Conservation (phyloP, 37 sponge, comb jelly and placozoan species). For the Agelas oroides region DNA sequence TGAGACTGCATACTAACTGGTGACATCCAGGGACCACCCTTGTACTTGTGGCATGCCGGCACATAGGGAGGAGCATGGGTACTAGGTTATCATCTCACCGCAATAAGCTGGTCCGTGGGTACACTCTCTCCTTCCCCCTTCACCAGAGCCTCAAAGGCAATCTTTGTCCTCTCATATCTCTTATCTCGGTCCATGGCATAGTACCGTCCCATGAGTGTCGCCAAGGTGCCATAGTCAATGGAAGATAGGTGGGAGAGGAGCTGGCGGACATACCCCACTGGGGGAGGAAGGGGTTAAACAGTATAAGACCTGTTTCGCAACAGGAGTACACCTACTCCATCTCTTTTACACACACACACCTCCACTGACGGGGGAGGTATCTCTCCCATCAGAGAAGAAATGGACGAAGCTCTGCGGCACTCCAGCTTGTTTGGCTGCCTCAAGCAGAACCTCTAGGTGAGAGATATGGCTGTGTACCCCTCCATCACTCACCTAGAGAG, state of each 20-base stretch:
- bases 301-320: neutral
- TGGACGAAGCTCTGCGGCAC: conserved; percentile 86
- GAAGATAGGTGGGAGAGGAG: conserved; percentile 62
- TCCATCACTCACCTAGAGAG: conserved; percentile 88
- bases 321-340: too few relatives aligned
- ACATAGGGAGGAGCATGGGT: too few relatives aligned
- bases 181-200: conserved; percentile 99
- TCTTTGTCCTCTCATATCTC: conserved; percentile 88
- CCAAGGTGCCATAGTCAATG: conserved; percentile 79
- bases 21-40: too few relatives aligned
- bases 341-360: conserved; percentile 26
- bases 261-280: conserved; percentile 76
- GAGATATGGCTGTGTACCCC: conserved; percentile 96
- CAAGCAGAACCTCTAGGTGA: conserved; percentile 85
- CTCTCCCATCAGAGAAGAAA: conserved; percentile 97
- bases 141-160: conserved; percentile 91
- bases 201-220: conserved; percentile 94
- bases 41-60: too few relatives aligned
- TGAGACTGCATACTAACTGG: too few relatives aligned
- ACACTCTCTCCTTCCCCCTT: conserved; percentile 82
- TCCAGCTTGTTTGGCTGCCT: conserved; percentile 77
- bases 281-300: neutral
- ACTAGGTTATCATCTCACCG: conserved; percentile 28
- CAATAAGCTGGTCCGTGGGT: conserved; percentile 35
- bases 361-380: conserved; percentile 94